Evolutionary conservation across 2,113 vertebrate genomes (phyloP).

Genomic region (Dipodomys merriami): DNA sequence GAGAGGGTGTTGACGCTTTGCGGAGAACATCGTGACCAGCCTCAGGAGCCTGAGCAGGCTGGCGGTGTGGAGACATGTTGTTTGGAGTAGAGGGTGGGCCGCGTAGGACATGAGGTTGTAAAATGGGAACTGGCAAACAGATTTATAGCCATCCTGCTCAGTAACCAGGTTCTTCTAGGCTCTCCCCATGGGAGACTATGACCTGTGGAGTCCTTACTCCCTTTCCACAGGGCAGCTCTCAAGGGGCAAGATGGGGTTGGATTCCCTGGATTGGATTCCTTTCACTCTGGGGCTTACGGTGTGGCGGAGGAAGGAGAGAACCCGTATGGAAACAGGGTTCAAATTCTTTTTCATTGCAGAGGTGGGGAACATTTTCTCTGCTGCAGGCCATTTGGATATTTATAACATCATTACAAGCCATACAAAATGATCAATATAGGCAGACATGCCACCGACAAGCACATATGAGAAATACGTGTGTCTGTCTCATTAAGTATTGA

Average conservation of each 20-base stretch:
- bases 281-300: not conserved
- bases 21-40: not conserved
- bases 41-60: accelerated
- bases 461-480: too few species aligned
- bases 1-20: not conserved
- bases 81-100: not conserved
- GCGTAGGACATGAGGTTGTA: not conserved
- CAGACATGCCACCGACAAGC: too few species aligned
- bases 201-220: not conserved
- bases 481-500: too few species aligned
- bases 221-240: accelerated
- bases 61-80: not conserved
- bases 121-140: conserved; percentile 10
- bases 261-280: not conserved
- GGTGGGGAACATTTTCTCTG: not conserved
- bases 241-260: not conserved
- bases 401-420: too few species aligned
- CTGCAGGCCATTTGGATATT: too few species aligned
- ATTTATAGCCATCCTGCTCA: conserved; percentile 57
- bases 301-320: not conserved
- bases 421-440: too few species aligned
- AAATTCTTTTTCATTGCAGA: not conserved
- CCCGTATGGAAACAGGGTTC: not conserved
- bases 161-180: conserved; percentile 60
- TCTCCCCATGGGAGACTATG: not conserved